Evolutionary conservation across 2,888 invertebrate genomes (phyloP), one percentile per base, ranked within the genome.

Genomic region (Drosophila mulleri): DNA sequence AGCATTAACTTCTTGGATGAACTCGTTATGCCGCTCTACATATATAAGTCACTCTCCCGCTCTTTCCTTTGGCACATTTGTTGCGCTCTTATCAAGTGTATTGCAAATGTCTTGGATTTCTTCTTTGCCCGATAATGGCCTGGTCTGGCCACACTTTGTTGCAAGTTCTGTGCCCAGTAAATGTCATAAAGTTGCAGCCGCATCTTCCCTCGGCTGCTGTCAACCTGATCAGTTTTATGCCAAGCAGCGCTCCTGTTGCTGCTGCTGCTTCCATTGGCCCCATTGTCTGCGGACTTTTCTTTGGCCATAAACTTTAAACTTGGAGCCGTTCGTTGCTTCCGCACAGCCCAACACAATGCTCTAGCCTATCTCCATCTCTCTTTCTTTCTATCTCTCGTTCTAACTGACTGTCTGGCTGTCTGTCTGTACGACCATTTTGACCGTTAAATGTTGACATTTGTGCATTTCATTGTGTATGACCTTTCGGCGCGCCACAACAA

Each of bases 401-500:
- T 26, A 26, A 0, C 61, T 67, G 45, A 62, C 58, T 60, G 23
- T 62, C 60, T 66, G 44, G 7, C 29, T 29, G 26, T 61, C 67
- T 56, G 61, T 42, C 41, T 66, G 60, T 61, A 56, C 77, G 78
- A 84, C 81, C 88, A 81, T 85, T 85, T 80, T 88, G 88, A 85
- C 83, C 85, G 86, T 86, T 86, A 88, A 86, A 88, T 86, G 86
- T 86, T 86, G 88, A 88, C 85, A 88, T 86, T 88, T 86, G 88
- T 86, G 88, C 86, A 86, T 86, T 85, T 86, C 86, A 88, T 86
- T 88, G 85, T 85, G 83, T 75, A 76, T 87, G 83, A 84, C 83
- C 83, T 87, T 87, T 84, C 63, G 84, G 80, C 68, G 80, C 78
- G 72, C 74, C 82, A 72, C 82, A 80, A 78, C 80, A 81, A 70